Evolutionary conservation across 2,113 vertebrate species (phyloP).

Genomic region (Toxotes chatareus): DNA sequence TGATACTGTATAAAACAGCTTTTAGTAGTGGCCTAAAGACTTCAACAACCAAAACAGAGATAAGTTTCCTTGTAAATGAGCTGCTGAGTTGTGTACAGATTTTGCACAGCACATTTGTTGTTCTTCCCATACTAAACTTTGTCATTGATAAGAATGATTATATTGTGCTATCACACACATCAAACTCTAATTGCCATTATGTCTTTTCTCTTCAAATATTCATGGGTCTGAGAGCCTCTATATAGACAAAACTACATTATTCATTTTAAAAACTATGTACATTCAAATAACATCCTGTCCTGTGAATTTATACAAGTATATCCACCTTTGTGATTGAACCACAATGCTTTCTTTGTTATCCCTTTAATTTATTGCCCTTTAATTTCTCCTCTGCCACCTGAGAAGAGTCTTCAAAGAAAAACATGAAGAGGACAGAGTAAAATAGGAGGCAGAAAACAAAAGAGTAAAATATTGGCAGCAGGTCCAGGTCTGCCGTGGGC

Average conservation of each 20-base stretch:
- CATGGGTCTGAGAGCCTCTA: neutral
- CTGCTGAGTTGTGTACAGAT: too few relatives aligned
- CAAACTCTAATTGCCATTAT: neutral
- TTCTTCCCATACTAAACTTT: neutral
- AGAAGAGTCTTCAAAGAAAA: neutral
- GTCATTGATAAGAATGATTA: too few relatives aligned
- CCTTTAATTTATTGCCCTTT: too few relatives aligned
- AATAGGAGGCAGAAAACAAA: constrained; percentile 25
- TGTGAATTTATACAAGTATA: too few relatives aligned
- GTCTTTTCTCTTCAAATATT: neutral
- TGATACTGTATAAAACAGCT: neutral
- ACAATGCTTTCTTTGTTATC: too few relatives aligned
- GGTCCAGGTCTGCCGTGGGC: constrained; percentile 35
- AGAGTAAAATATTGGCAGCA: constrained; percentile 35
- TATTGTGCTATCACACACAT: neutral
- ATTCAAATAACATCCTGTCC: too few relatives aligned
- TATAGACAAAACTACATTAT: neutral
- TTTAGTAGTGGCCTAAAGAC: neutral
- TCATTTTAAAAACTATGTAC: neutral
- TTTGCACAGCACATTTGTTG: neutral
- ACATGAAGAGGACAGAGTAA: neutral
- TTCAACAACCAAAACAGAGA: too few relatives aligned
- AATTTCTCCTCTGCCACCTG: neutral
- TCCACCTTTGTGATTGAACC: too few relatives aligned
- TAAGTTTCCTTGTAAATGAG: too few relatives aligned